Evolutionary conservation across 1,140 invertebrate species (phyloP), one percentile per base, ranked within the genome.

Genomic region (Drosophila watanabei): DNA sequence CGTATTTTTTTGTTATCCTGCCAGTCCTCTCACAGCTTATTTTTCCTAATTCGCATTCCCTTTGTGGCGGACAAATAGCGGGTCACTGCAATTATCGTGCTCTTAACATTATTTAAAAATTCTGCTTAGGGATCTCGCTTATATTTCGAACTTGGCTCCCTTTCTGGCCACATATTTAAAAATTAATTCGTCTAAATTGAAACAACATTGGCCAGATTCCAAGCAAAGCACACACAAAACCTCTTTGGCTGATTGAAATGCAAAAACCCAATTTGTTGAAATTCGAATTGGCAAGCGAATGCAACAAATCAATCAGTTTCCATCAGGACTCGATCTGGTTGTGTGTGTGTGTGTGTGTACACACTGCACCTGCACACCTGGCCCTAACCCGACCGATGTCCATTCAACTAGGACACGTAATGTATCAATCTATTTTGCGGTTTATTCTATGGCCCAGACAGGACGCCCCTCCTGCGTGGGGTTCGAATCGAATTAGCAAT

Each of bases 181-280:
- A 82, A 51, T 79, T 80, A 68, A 83, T 83, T 80, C 58, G 71
- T 65, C 57, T 41, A 54, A 87, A 73, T 59, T 66, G 52, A 33
- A 75, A 76, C 65, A 82, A 72, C 51, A 83, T 76, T 83, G 62
- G 51, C 51, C 75, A 63, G 62, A 76, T 76, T 71, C 63, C 54
- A 60, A 46, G 39, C 35, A 33, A 18, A 18, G 45, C 41, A 57
- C 35, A 49, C 60, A 41, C 43, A 11, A 70, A 80, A 78, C 80
- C 84, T 89, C 83, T 87, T 87, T 84, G 83, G 75, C 85, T 82
- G 84, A 88, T 89, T 88, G 82, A 88, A 88, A 89, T 88, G 78
- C 73, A 84, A 79, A 89, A 88, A 79, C 45, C 64, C 80, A 88
- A 88, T 88, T 84, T 89, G 85, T 79, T 84, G 78, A 85, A 82